phyloP scores from a whole-genome alignment of 2,888 invertebrate genomes.

The Aporophyla lueneburgensis region DNA sequence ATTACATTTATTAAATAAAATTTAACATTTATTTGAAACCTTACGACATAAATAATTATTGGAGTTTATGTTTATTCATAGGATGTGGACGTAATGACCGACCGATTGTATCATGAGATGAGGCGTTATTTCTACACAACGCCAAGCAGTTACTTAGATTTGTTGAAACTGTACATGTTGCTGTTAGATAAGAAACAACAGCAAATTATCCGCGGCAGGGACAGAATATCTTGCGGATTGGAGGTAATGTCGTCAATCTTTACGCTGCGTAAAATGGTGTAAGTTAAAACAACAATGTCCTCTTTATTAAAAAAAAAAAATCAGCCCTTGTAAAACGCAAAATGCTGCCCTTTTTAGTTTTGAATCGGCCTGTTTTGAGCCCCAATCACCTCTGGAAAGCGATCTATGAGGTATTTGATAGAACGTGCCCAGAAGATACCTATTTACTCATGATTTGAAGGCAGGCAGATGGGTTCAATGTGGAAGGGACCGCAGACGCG shows the following conservation, averaged over 20 bases:
- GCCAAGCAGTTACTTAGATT: constrained; percentile 97
- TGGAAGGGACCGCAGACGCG: no score
- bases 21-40: neutral
- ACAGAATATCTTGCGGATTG: constrained; percentile 94
- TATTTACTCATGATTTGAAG: no score
- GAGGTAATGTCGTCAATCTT: constrained; percentile 69
- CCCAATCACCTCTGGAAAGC: no score
- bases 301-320: neutral
- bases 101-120: constrained; percentile 95
- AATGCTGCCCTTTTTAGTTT: no score
- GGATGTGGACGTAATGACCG: constrained; percentile 95
- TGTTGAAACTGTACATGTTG: constrained; percentile 94
- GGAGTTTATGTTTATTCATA: constrained; percentile 72
- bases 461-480: no score
- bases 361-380: no score
- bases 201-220: constrained; percentile 92
- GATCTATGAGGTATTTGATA: no score
- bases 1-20: no score
- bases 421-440: no score
- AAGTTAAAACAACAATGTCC: neutral
- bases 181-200: constrained; percentile 93
- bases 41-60: neutral
- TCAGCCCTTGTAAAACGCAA: neutral
- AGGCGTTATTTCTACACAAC: constrained; percentile 97
- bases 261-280: neutral